A percentile compares a stretch with the other conserved stretches of the same genome.
Evolutionary conservation across 2,888 invertebrate genomes (phyloP).

Genomic region (Thecocarcelia acutangulata): DNA sequence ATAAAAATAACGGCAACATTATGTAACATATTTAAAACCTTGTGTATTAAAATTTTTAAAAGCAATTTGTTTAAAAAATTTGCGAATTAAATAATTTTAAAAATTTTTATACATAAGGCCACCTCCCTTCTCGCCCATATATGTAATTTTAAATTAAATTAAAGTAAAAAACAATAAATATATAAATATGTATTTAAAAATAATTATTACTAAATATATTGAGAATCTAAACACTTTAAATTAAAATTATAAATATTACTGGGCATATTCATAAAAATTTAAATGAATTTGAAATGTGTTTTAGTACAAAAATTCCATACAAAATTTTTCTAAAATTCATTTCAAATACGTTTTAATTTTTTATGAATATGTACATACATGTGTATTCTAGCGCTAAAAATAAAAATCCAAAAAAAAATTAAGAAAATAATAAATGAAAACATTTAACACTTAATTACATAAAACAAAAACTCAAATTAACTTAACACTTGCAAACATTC

Average conservation of each 20-base stretch:
- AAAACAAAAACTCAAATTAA: conserved; percentile 33
- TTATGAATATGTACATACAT: too few relatives aligned
- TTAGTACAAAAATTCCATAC: too few relatives aligned
- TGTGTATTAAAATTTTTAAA: too few relatives aligned
- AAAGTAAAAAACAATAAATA: not conserved
- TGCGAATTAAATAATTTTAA: conserved; percentile 16
- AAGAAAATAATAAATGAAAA: conserved; percentile 30
- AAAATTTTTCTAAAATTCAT: too few relatives aligned
- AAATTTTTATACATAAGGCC: too few relatives aligned
- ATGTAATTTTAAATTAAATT: conserved; percentile 27
- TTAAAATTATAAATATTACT: conserved; percentile 69
- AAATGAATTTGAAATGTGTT: too few relatives aligned
- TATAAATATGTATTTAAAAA: conserved; percentile 11
- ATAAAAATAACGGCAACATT: conserved; percentile 55
- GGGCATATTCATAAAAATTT: too few relatives aligned
- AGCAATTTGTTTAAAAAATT: too few relatives aligned
- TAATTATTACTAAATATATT: conserved; percentile 38
- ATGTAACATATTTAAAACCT: conserved; percentile 57
- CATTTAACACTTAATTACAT: conserved; percentile 44
- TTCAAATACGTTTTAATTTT: too few relatives aligned
- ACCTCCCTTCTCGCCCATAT: too few relatives aligned
- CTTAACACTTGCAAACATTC: conserved; percentile 19
- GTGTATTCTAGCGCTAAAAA: conserved; percentile 57
- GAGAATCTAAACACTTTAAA: conserved; percentile 54
- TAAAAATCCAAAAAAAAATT: conserved; percentile 36